These are phyloP conservation scores for Aptenodytes forsteri DNA, from an alignment of 2,113 vertebrate genomes.

Conservation along the genomic window DNA sequence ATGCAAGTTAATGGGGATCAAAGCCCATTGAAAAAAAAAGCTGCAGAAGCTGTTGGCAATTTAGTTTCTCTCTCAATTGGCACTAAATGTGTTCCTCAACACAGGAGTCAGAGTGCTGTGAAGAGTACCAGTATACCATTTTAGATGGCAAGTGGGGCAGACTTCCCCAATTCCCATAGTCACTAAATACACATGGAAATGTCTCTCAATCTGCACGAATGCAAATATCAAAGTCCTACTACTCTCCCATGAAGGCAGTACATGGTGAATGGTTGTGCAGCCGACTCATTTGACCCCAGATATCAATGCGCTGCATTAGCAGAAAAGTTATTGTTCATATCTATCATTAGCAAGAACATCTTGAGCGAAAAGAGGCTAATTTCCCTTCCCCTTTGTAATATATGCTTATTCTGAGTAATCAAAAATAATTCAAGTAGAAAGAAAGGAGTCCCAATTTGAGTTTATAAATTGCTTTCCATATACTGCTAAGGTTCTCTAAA, in stretches of 20 bases:
- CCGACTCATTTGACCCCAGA: neutral
- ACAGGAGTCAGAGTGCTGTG: neutral
- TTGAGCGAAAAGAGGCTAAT: neutral
- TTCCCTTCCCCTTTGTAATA: neutral
- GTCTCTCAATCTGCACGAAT: neutral
- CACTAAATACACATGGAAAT: neutral
- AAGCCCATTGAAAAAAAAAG: neutral
- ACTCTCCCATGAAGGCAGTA: neutral
- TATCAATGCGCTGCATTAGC: neutral
- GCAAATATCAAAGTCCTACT: neutral
- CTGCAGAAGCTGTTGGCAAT: neutral
- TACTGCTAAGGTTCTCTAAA: neutral
- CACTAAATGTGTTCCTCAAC: neutral
- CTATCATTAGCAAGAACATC: neutral
- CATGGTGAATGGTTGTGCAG: neutral
- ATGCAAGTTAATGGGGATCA: neutral
- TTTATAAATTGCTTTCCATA: neutral
- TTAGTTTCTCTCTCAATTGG: neutral
- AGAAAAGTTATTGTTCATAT: neutral
- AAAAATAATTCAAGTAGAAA: conserved; percentile 1
- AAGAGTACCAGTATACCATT: neutral
- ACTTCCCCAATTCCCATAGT: neutral
- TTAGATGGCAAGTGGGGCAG: neutral
- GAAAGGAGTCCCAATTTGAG: neutral
- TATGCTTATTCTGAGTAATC: neutral